These are phyloP conservation scores for Balanococcus diminutus DNA, from an alignment of 2,888 invertebrate genomes.

Conservation along the genomic window DNA sequence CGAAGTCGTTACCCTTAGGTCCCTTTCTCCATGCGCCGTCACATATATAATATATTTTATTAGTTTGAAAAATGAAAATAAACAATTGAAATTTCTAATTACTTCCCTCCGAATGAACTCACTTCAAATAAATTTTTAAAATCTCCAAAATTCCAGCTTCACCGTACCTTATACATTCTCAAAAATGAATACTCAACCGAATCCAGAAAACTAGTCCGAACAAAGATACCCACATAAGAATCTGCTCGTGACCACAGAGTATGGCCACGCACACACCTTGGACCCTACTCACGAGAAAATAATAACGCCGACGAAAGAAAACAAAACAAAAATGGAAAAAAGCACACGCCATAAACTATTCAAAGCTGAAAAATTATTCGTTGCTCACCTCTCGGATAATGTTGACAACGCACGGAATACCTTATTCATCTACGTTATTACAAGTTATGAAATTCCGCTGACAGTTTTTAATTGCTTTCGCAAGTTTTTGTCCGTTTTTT, in stretches of 20 bases:
- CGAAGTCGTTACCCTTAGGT: no score
- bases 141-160: no score
- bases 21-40: no score
- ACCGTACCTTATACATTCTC: no score
- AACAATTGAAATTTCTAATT: no score
- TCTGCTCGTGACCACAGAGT: neutral
- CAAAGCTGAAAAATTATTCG: conserved; percentile 13
- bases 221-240: neutral
- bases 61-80: no score
- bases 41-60: no score
- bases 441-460: conserved; percentile 51
- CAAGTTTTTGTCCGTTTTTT: conserved; percentile 40
- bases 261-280: neutral
- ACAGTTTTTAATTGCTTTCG: conserved; percentile 53
- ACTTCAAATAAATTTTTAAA: no score
- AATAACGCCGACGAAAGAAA: neutral
- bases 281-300: neutral
- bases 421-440: conserved; percentile 51
- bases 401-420: conserved; percentile 34
- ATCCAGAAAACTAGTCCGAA: no score
- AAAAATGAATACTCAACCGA: no score
- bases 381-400: conserved; percentile 17
- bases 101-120: no score
- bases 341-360: conserved; percentile 1
- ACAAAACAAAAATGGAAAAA: neutral